Base-by-base conservation (phyloP, 2,113 vertebrate species). In the Chionodraco myersi region DNA sequence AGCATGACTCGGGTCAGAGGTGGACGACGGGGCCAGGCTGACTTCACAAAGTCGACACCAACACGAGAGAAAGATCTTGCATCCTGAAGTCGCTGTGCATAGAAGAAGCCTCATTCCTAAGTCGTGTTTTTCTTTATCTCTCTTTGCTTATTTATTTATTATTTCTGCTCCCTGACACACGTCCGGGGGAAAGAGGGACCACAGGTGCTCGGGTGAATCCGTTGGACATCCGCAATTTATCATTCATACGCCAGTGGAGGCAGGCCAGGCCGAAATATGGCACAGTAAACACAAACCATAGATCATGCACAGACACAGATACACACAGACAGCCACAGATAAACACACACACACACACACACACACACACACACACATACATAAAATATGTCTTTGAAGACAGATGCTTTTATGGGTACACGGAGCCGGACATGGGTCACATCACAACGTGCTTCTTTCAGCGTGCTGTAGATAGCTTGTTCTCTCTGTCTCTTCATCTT, bases 201-300 rank as follows among this genome's bases (percentile, higher is more conserved):
- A 94, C 91, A 93, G 93, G 91, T 94, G 95, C 44, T 34, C 85
- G 80, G 79, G 74, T 92, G 93, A 93, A 96, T 93, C 92, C 65
- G 2, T 82, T 87, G 86, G 91, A 86, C 84, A 92, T 94, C 95
- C 94, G 93, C 94, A 96, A 93, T 96, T 96, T 93, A 96, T 96
- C 95, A 95, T 91, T 90, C 76, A 86, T 88, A 94, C 93, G 93
- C 93, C 84, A 75, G 91, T 90, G 93, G 92, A 86, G 80, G 72
- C 89, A 93, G 78, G 86, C 53, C 92, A 91, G 95, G 94, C 92
- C 85, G 87, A 95, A 96, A 94, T 94, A 94, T 89, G 94, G 92
- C 94, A 93, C 2, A 52, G 94, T 95, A 96, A 97, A 97, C 93
- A 95, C 91, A 92, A 95, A 93, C 96, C 95, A 97, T 95, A 95